Evolutionary conservation across 2,888 invertebrate genomes (phyloP), one percentile per base, ranked within the genome.

Genomic region (Tetragonula carbonaria): DNA sequence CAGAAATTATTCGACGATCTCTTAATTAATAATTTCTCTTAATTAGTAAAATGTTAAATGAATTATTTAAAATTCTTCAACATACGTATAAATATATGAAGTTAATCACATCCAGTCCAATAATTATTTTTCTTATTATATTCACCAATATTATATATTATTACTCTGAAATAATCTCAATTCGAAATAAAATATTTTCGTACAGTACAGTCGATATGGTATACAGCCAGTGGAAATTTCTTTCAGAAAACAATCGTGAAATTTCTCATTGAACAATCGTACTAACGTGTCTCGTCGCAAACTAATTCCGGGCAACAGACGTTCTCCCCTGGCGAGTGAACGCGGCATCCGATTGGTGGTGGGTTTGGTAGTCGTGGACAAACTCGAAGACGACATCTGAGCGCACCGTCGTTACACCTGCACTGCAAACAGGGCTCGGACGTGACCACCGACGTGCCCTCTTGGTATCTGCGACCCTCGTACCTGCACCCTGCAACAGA

Each of bases 341-440:
- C 95, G 82, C 97, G 96, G 94, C 98, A 98, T 75, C 97, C 96
- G 33, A 96, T 95, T 5, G 97, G 97, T 83, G 97, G 97, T 51
- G 97, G 97, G 93, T 96, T 96, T 18, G 97, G 97, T 92, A 97
- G 95, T 89, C 96, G 95, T 8, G 97, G 96, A 93, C 98, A 98
- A 16, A 98, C 96, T 86, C 97, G 96, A 82, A 98, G 95, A 74
- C 97, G 96, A 94, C 98, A 98, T 51, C 97, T 95, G 74, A 98
- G 95, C 66, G 97, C 96, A 85, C 97, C 97, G 74, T 96, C 96
- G 68, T 95, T 95, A 95, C 98, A 98, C 87, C 96, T 96, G 95
- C 98, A 98, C 90, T 96, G 96, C 80, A 98, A 95, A 93, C 98
- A 98, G 51, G 97, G 97, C 94, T 97, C 97, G 77, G 96, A 95